Conservation (phyloP, 2,113 vertebrate species). For the Peromyscus maniculatus region DNA sequence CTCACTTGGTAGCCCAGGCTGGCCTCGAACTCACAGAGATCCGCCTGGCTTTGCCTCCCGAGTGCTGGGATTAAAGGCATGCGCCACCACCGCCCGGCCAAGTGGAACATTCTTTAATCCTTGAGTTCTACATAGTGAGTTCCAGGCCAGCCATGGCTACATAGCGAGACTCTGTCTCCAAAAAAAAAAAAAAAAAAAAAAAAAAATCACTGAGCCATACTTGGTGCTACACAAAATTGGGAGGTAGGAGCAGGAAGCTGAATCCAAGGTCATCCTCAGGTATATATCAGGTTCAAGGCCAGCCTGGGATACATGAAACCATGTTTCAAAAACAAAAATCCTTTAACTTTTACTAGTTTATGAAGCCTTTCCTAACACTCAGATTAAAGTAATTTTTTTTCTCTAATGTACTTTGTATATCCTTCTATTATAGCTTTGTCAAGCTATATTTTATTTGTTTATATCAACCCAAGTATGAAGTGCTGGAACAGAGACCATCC, state of each 20-base stretch:
- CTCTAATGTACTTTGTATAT: not conserved
- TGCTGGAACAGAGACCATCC: not conserved
- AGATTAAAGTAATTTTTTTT: not conserved
- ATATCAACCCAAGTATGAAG: slow-evolving; percentile 27
- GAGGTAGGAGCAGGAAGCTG: not conserved
- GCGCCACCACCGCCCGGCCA: too few species aligned
- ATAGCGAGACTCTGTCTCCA: not conserved
- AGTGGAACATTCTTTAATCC: too few species aligned
- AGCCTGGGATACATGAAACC: not conserved
- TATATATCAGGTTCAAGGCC: not conserved
- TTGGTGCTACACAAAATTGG: not conserved
- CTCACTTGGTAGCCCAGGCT: too few species aligned
- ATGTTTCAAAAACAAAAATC: not conserved
- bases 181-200: not conserved
- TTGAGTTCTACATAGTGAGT: too few species aligned
- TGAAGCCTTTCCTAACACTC: not conserved
- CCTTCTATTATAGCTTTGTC: not conserved
- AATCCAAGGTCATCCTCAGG: not conserved
- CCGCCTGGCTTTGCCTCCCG: too few species aligned
- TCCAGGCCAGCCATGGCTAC: too few species aligned
- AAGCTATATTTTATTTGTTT: slow-evolving; percentile 24
- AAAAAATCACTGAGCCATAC: not conserved
- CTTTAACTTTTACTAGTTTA: not conserved
- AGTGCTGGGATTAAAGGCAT: too few species aligned
- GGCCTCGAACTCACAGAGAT: too few species aligned